Evolutionary conservation across 2,113 vertebrate genomes (phyloP), one percentile per base, ranked within the genome.

Genomic region (Nesogale talazaci): DNA sequence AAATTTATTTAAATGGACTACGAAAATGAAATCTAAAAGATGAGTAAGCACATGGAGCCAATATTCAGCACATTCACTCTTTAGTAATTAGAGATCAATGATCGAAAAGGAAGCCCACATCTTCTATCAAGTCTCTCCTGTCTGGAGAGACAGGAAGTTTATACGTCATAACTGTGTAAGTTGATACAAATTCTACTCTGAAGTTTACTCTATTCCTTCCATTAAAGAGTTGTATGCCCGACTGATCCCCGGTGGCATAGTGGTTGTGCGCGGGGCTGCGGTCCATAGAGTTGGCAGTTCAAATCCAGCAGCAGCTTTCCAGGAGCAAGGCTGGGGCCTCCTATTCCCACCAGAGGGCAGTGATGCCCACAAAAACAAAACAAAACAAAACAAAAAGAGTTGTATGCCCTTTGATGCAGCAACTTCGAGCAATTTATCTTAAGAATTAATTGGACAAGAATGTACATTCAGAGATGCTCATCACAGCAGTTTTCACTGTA

Each of bases 391-490:
- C n/a, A n/a, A n/a, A n/a, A n/a, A n/a, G 74, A 29, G 36, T 36
- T 38, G 6, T 59, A 27, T 65, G 40, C 31, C 36, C 27, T 83
- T 85, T 83, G 34, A 82, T 40, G 57, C 34, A 87, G 77, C 40
- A 89, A 72, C 72, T 91, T 83, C 46, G 63, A 76, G 38, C 77
- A 93, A 89, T 90, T 89, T 77, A 88, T 94, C 90, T 91, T 93
- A 91, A 92, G 69, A 89, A 83, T 25, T 90, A 95, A 93, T 82
- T 93, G 94, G 75, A 84, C 92, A 85, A 89, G 85, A 34, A 91
- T 87, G 1, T 59, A 70, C 15, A 20, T 6, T 25, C 10, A 88
- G 38, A 90, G 52, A 92, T 88, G 76, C 23, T 70, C 31, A 84
- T 57, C 5, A 9, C 61, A 81, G 56, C 74, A 81, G 29, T 92